Conservation (phyloP, 2,888 invertebrate species). For the Tinea trinotella region DNA sequence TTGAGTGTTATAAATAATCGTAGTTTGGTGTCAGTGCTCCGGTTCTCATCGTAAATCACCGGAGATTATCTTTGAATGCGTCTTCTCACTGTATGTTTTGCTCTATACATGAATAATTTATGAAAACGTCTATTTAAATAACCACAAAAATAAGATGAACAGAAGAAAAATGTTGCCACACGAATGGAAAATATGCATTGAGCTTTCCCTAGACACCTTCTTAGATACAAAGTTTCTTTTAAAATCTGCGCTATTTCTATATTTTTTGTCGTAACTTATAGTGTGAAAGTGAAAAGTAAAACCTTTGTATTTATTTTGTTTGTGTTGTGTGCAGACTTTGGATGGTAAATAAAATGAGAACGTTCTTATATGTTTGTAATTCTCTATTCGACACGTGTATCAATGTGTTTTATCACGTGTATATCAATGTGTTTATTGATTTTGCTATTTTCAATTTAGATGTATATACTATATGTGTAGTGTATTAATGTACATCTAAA, state of each 20-base stretch:
- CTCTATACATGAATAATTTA: constrained; percentile 59
- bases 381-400: not conserved
- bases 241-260: not conserved
- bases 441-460: not conserved
- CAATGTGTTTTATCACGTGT: too few relatives aligned
- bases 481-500: too few relatives aligned
- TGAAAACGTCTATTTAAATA: constrained; percentile 28
- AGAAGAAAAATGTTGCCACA: not conserved
- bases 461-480: too few relatives aligned
- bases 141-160: constrained; percentile 24
- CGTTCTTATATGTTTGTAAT: too few relatives aligned
- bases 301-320: not conserved
- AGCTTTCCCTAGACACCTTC: not conserved
- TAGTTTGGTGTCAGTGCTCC: constrained; percentile 34
- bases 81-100: constrained; percentile 47
- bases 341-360: not conserved
- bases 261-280: too few relatives aligned
- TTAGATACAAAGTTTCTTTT: not conserved
- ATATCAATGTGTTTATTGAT: not conserved
- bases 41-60: constrained; percentile 62
- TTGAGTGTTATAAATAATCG: constrained; percentile 8
- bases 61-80: constrained; percentile 58
- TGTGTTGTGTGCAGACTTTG: not conserved
- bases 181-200: constrained; percentile 5
- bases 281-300: not conserved